phyloP scores from a whole-genome alignment of 37 sponge, comb jelly and placozoan genomes.

The Halichondria panicea region DNA sequence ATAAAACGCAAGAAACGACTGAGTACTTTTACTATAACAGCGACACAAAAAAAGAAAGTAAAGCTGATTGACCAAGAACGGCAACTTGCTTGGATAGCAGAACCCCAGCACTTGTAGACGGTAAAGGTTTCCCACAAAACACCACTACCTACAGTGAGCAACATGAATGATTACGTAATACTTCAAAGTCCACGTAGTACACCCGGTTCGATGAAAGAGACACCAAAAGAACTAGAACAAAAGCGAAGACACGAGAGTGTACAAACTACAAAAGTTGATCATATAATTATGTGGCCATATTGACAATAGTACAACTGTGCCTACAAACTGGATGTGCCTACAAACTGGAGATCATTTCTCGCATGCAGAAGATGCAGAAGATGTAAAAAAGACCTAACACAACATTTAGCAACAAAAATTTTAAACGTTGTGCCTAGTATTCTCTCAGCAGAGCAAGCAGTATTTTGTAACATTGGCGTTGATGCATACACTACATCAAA shows the following conservation, averaged over 20 bases:
- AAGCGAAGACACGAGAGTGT: background rate
- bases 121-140: background rate
- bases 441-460: background rate
- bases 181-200: slow-evolving; percentile 14
- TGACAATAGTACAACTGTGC: background rate
- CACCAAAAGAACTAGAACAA: slow-evolving; percentile 24
- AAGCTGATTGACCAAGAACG: slow-evolving; percentile 1
- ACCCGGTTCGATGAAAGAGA: background rate
- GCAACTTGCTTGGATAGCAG: background rate
- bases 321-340: too few relatives aligned
- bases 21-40: slow-evolving; percentile 1
- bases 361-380: slow-evolving; percentile 4
- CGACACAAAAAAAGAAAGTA: background rate
- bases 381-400: slow-evolving; percentile 14
- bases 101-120: background rate
- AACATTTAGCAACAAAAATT: slow-evolving; percentile 9
- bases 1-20: background rate
- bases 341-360: background rate
- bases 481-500: background rate
- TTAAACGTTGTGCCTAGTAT: background rate
- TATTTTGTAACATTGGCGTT: background rate
- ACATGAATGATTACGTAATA: slow-evolving; percentile 3
- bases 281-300: background rate
- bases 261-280: background rate
- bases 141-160: background rate